A percentile compares a stretch with the other conserved stretches of the same genome.
phyloP scores from a whole-genome alignment of 2,113 vertebrate species.

The Crotalus viridis region DNA sequence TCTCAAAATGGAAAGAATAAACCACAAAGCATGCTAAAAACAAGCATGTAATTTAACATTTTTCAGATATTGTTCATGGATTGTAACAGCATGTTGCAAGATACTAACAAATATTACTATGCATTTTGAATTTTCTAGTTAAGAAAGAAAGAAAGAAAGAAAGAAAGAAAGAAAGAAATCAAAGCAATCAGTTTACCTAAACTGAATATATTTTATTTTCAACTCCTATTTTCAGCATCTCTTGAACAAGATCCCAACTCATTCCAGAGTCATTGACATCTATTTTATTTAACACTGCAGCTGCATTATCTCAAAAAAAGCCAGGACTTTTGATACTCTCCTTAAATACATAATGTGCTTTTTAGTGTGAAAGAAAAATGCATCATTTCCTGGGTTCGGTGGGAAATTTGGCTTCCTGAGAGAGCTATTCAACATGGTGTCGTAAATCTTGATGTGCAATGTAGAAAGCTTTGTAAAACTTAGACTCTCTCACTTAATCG shows the following conservation, averaged over 20 bases:
- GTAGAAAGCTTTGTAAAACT: conserved; percentile 29
- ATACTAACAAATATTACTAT: background rate
- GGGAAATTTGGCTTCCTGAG: conserved; percentile 32
- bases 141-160: background rate
- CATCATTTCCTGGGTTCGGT: conserved; percentile 33
- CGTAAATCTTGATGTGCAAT: conserved; percentile 19
- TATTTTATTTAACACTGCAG: conserved; percentile 14
- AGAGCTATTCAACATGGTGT: conserved; percentile 18
- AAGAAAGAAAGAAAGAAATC: background rate
- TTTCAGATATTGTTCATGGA: conserved; percentile 17
- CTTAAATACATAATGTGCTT: conserved; percentile 33
- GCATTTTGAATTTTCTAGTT: background rate
- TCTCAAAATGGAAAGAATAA: conserved; percentile 21
- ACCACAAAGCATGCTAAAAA: conserved; percentile 5
- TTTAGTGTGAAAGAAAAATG: conserved; percentile 30
- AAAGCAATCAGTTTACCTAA: background rate
- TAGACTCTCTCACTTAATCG: conserved; percentile 26
- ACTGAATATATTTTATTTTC: background rate
- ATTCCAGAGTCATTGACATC: background rate
- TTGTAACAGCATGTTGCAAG: conserved; percentile 19
- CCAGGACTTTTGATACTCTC: conserved; percentile 20
- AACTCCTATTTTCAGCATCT: background rate
- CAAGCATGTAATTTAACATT: conserved; percentile 27
- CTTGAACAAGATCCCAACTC: background rate
- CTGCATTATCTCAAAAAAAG: conserved; percentile 29